These are phyloP conservation scores for Anableps anableps DNA, from an alignment of 2,797 vertebrate genomes.

Conservation along the genomic window DNA sequence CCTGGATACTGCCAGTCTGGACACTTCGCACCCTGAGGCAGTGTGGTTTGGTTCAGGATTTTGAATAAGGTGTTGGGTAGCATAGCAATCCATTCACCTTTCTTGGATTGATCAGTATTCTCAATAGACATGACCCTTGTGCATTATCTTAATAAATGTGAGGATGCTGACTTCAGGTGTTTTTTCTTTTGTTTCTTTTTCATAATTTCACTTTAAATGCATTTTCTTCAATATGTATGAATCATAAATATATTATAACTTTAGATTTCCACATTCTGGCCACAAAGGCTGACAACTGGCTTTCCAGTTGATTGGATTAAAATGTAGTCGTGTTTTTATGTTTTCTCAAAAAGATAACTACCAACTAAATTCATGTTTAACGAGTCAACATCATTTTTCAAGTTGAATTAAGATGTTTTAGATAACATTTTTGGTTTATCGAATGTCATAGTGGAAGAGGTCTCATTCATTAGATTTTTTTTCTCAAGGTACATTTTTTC, in stretches of 20 bases:
- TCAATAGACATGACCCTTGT: not conserved
- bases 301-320: not conserved
- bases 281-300: not conserved
- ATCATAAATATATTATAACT: too few species aligned
- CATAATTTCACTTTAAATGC: not conserved
- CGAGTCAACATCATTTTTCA: too few species aligned
- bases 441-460: not conserved
- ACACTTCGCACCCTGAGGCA: not conserved
- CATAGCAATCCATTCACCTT: not conserved
- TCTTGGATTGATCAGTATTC: slow-evolving; percentile 22
- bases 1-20: not conserved
- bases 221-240: not conserved
- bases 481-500: not conserved
- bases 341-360: too few species aligned
- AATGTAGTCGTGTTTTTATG: not conserved
- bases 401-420: not conserved
- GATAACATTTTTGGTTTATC: not conserved
- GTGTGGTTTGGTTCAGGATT: slow-evolving; percentile 13
- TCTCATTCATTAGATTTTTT: not conserved
- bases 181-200: not conserved
- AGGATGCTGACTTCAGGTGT: slow-evolving; percentile 16
- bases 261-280: not conserved
- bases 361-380: too few species aligned
- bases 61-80: slow-evolving; percentile 16
- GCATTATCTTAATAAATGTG: slow-evolving; percentile 60